Conservation (phyloP, 2,797 vertebrate species). For the Darevskia mixta region DNA sequence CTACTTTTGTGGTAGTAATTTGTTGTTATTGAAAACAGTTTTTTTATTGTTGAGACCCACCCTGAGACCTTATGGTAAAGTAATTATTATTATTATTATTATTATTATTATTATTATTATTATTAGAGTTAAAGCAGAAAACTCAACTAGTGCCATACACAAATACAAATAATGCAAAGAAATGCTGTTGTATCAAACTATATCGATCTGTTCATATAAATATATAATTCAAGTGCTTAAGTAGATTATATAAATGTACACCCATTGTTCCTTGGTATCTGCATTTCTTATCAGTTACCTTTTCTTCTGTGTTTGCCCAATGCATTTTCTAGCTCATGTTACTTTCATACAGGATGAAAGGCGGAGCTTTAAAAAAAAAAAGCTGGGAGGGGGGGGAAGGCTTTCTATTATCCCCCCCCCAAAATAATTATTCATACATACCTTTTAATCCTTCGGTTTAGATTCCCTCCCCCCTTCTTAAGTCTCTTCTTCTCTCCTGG, state of each 20-base stretch:
- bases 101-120: no score
- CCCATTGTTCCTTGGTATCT: neutral
- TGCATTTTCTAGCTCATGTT: neutral
- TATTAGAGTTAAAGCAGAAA: neutral
- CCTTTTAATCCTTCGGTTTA: neutral
- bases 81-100: no score
- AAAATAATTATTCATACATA: neutral
- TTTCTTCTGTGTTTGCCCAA: no score
- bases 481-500: neutral
- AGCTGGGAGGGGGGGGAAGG: no score
- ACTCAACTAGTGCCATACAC: neutral
- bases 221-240: neutral
- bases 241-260: neutral
- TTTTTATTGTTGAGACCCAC: no score
- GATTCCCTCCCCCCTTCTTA: neutral
- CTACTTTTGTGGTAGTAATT: neutral
- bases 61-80: no score
- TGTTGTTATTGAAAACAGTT: no score
- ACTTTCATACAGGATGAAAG: neutral
- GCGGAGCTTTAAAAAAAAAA: neutral
- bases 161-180: neutral
- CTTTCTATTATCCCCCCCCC: neutral
- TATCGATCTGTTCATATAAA: neutral
- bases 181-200: neutral
- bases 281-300: neutral